These are phyloP conservation scores for Laticauda laticaudata DNA, from an alignment of 2,113 vertebrate genomes.

Conservation along the genomic window DNA sequence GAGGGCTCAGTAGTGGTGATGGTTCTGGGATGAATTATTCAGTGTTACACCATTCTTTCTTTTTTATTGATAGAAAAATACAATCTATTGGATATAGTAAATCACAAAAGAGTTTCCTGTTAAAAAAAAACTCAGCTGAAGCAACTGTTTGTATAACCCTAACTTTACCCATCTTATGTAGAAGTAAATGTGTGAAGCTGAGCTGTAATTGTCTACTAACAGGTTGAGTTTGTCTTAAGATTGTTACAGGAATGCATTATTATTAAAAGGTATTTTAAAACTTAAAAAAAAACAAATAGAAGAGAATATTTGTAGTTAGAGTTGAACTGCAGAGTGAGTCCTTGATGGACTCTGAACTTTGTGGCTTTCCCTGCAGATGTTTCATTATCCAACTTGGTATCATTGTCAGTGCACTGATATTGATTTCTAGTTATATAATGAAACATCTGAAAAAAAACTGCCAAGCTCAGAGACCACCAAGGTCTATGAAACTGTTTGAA, in stretches of 20 bases:
- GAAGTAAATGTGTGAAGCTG: constrained; percentile 68
- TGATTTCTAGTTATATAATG: too few relatives aligned
- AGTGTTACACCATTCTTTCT: constrained; percentile 68
- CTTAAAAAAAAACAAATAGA: constrained; percentile 44
- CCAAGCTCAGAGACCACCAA: too few relatives aligned
- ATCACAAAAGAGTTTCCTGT: constrained; percentile 59
- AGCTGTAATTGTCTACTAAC: constrained; percentile 71
- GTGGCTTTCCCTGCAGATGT: too few relatives aligned
- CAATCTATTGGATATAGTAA: constrained; percentile 71
- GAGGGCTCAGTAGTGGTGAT: constrained; percentile 51
- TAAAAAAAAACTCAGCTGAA: constrained; percentile 63
- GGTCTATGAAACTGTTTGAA: too few relatives aligned
- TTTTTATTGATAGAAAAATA: constrained; percentile 74
- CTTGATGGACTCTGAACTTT: too few relatives aligned
- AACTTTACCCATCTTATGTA: constrained; percentile 74
- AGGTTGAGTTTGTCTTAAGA: constrained; percentile 71
- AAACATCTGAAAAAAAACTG: too few relatives aligned
- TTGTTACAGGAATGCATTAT: constrained; percentile 76
- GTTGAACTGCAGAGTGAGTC: too few relatives aligned
- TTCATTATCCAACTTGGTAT: too few relatives aligned
- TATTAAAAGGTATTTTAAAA: constrained; percentile 81
- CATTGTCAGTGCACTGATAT: too few relatives aligned
- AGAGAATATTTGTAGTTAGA: too few relatives aligned
- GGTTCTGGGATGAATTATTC: constrained; percentile 56
- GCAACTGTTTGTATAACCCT: constrained; percentile 68